Conservation (phyloP, 2,797 vertebrate genomes). For the Chromobotia macracanthus region DNA sequence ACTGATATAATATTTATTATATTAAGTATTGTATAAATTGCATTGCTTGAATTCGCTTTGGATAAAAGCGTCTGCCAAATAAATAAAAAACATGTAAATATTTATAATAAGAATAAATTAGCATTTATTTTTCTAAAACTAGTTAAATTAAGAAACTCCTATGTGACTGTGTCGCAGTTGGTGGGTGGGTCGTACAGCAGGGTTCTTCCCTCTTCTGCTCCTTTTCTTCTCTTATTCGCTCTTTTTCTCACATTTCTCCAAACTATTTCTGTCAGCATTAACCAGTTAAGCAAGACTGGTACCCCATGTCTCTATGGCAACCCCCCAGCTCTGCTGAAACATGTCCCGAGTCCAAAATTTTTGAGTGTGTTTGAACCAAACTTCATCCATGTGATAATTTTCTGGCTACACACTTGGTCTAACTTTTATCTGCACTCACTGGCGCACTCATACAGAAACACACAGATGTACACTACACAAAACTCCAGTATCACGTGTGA, state of each 20-base stretch:
- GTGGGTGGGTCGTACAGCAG: constrained; percentile 41
- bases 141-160: constrained; percentile 11
- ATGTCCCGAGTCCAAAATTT: constrained; percentile 32
- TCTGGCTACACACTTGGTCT: not conserved
- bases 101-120: not conserved
- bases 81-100: no score
- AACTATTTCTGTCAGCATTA: constrained; percentile 52
- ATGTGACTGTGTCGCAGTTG: not conserved
- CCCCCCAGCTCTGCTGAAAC: constrained; percentile 45
- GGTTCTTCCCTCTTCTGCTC: constrained; percentile 42
- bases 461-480: constrained; percentile 3
- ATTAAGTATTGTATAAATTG: no score
- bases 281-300: constrained; percentile 52
- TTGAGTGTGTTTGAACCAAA: not conserved
- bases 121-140: not conserved
- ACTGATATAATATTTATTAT: no score
- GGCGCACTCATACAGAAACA: not conserved
- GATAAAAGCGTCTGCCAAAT: no score
- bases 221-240: constrained; percentile 26
- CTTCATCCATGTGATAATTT: constrained; percentile 20
- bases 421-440: constrained; percentile 18
- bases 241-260: constrained; percentile 27
- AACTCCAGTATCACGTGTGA: constrained; percentile 28
- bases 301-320: constrained; percentile 51
- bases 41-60: no score